Conservation (phyloP, 2,113 vertebrate genomes). For the Mohoua ochrocephala region DNA sequence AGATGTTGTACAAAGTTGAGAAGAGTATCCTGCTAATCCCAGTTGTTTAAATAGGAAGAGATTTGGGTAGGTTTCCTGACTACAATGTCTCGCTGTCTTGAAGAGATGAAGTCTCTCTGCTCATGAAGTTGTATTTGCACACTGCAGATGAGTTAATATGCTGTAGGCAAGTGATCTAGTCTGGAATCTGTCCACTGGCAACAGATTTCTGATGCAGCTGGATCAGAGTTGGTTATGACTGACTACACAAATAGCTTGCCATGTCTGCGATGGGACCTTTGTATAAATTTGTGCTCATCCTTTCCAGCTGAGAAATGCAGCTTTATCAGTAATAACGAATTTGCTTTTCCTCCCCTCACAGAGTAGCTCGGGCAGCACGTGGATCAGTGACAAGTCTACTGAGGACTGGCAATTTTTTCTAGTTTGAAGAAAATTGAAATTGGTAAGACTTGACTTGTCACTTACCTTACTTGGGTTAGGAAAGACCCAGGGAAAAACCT, state of each 20-base stretch:
- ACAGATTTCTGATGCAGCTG: background rate
- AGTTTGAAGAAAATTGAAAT: background rate
- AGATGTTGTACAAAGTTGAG: background rate
- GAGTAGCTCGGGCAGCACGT: background rate
- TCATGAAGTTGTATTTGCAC: background rate
- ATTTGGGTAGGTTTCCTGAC: background rate
- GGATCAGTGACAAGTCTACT: background rate
- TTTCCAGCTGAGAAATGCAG: background rate
- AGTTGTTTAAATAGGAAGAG: background rate
- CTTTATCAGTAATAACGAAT: background rate
- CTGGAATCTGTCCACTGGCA: background rate
- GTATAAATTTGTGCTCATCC: background rate
- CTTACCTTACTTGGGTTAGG: background rate
- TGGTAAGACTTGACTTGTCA: conserved; percentile 20
- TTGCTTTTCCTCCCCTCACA: background rate
- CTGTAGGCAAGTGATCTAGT: background rate
- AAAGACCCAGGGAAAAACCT: background rate
- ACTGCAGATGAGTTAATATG: background rate
- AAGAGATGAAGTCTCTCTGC: background rate
- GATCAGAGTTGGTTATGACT: background rate
- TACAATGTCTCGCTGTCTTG: background rate
- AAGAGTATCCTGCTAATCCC: background rate
- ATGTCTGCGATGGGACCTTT: background rate
- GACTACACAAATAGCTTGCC: background rate
- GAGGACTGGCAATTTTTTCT: background rate